Conservation (phyloP, 2,888 invertebrate species). For the Prosapia bicincta region DNA sequence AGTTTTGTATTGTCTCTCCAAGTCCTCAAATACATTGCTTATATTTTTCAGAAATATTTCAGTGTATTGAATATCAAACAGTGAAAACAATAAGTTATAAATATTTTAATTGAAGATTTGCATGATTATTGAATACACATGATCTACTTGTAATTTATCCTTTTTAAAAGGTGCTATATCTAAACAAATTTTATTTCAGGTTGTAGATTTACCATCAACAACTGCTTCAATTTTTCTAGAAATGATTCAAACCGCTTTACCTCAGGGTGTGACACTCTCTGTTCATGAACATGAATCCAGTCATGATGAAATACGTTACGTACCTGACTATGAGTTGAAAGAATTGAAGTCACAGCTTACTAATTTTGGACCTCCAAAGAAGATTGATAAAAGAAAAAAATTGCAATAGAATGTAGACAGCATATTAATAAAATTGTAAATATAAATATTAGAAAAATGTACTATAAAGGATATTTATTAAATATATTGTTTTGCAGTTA, state of each 20-base stretch:
- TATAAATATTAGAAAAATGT: neutral
- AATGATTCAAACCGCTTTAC: slow-evolving; percentile 66
- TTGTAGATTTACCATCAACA: slow-evolving; percentile 59
- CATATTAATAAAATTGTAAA: too few species aligned
- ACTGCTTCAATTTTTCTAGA: slow-evolving; percentile 69
- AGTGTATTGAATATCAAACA: too few species aligned
- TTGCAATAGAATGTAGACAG: neutral
- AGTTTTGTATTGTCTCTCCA: too few species aligned
- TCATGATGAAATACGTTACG: slow-evolving; percentile 70
- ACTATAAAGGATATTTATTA: neutral
- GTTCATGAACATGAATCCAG: slow-evolving; percentile 64
- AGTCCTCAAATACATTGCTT: too few species aligned
- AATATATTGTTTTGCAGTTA: too few species aligned
- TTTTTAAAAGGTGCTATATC: too few species aligned
- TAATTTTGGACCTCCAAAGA: neutral
- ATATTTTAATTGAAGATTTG: too few species aligned
- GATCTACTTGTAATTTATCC: too few species aligned
- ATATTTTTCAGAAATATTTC: too few species aligned
- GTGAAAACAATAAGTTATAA: too few species aligned
- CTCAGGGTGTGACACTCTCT: slow-evolving; percentile 71
- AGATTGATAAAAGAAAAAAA: neutral
- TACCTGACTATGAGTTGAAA: slow-evolving; percentile 79
- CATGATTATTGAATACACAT: too few species aligned
- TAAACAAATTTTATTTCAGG: too few species aligned
- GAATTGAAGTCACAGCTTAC: slow-evolving; percentile 63